phyloP scores from a whole-genome alignment of 2,797 vertebrate species.

The Ammospiza maritima region DNA sequence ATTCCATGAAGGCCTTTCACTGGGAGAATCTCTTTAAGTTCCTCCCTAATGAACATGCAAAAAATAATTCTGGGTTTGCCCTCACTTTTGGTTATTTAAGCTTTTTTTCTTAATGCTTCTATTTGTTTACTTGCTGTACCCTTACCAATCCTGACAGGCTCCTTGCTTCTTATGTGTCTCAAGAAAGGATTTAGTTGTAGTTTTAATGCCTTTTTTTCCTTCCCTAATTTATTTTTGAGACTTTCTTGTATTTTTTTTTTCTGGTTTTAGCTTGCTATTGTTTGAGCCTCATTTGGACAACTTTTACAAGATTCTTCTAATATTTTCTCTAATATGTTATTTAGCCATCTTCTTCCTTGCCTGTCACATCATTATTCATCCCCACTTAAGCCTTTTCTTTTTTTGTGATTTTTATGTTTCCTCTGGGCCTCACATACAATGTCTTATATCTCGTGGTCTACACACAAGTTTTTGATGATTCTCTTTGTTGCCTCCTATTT shows the following conservation, averaged over 20 bases:
- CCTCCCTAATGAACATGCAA: background rate
- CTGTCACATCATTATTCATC: background rate
- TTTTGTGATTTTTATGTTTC: background rate
- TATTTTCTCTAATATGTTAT: background rate
- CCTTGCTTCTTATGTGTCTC: background rate
- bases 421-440: background rate
- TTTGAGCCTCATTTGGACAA: background rate
- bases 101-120: background rate
- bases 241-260: background rate
- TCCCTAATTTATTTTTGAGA: background rate
- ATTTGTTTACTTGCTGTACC: background rate
- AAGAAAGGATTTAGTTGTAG: background rate
- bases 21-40: background rate
- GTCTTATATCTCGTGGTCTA: background rate
- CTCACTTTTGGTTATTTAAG: background rate
- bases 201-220: background rate
- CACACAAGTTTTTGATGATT: background rate
- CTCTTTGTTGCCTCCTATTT: background rate
- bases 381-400: background rate
- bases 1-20: background rate
- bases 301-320: background rate
- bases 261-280: constrained; percentile 12
- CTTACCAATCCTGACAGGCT: background rate
- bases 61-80: background rate
- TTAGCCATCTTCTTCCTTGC: background rate